Conservation (phyloP, 2,888 invertebrate species). For the Tetheella fluctuosa region DNA sequence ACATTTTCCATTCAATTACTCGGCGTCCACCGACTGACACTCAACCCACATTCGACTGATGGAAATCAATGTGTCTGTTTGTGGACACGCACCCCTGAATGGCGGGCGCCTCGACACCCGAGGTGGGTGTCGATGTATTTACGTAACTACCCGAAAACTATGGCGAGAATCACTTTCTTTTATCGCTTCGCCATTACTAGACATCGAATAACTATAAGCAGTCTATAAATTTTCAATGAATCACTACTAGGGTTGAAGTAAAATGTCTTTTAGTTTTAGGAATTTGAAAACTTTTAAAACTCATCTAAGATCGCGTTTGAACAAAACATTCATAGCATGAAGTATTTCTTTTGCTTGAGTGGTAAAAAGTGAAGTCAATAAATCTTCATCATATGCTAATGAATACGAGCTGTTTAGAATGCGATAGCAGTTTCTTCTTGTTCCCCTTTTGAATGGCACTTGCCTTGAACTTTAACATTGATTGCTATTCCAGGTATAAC, state of each 20-base stretch:
- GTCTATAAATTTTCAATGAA: background rate
- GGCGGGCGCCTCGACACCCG: background rate
- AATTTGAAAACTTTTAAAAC: background rate
- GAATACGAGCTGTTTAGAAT: slow-evolving; percentile 29
- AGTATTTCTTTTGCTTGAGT: background rate
- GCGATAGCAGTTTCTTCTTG: slow-evolving; percentile 21
- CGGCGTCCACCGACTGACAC: slow-evolving; percentile 27
- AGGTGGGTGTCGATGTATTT: no score
- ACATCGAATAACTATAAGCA: background rate
- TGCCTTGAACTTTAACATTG: slow-evolving; percentile 48
- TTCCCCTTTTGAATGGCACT: slow-evolving; percentile 31
- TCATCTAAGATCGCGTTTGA: background rate
- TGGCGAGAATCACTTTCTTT: slow-evolving; percentile 10
- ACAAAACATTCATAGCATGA: slow-evolving; percentile 5
- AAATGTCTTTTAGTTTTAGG: no score
- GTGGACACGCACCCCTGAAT: slow-evolving; percentile 13
- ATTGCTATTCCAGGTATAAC: slow-evolving; percentile 41
- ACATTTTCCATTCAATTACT: slow-evolving; percentile 25
- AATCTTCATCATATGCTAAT: slow-evolving; percentile 21
- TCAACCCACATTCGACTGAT: slow-evolving; percentile 26
- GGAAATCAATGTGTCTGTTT: slow-evolving; percentile 31
- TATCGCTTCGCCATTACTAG: background rate
- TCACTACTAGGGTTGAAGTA: background rate
- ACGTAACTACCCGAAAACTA: slow-evolving; percentile 8
- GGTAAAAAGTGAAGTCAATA: slow-evolving; percentile 4